Base-by-base conservation (phyloP, 2,797 vertebrate genomes). In the Streptopelia turtur region DNA sequence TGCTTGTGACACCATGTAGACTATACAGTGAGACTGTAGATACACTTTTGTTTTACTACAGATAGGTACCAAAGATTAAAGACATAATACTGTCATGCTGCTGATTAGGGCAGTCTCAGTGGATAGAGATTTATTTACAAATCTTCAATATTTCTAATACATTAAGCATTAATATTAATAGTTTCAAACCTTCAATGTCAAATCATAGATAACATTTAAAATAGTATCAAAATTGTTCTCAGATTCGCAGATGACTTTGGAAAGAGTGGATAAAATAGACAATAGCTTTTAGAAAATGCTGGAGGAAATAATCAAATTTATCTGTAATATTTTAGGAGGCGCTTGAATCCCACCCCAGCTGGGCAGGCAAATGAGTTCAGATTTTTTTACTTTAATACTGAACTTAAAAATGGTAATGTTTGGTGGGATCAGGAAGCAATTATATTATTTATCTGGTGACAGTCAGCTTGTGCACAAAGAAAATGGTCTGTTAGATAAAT, bases 301-400 rank as follows among this genome's bases (percentile, higher is more conserved):
- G 23, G 7, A 13, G 0, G 1, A 66, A 39, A 30, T 1, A 68
- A 41, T 43, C 6, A 47, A n/a, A 56, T 37, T 59, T 60, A 8
- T 59, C 23, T 59, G 1, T 47, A 55, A n/a, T 39, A 57, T 11
- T 57, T 76, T 78, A 60, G 43, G 30, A 63, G 4, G 15, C 9
- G 37, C 5, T 83, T 63, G 18, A 72, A 66, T 66, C n/a, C 24
- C 57, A 45, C 43, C 43, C 83, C 31, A 79, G 12, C 18, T 17
- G 47, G 11, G 33, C 9, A 78, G 27, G 9, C 4, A 81, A 87
- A 61, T 31, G 16, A 20, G 6, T 16, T 41, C 53, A 33, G 45
- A 64, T 56, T 49, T 30, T 10, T 76, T 72, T 81, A 14, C 14
- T 39, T 82, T 47, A 82, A 45, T 75, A 59, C 1, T 9, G 43